phyloP scores from a whole-genome alignment of 1,140 invertebrate species.

The Zelostemma sp. region DNA sequence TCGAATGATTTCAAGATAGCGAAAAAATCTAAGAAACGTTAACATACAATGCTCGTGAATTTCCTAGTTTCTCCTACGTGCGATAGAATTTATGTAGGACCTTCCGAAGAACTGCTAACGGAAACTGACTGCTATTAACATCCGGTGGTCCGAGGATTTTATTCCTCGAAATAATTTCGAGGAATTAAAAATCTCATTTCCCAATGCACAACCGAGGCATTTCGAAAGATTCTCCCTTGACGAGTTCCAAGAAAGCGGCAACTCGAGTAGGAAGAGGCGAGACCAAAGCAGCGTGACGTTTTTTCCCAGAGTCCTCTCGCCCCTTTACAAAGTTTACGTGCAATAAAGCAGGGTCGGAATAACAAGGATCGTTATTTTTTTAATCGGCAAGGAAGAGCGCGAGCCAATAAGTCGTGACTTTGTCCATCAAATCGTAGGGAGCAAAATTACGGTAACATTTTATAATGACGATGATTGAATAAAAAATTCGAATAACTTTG shows the following conservation, averaged over 20 bases:
- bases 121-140: conserved; percentile 48
- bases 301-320: conserved; percentile 18
- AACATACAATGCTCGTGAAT: conserved; percentile 49
- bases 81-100: conserved; percentile 45
- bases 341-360: conserved; percentile 17
- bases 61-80: conserved; percentile 44
- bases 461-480: too few species aligned
- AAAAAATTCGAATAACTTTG: too few species aligned
- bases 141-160: conserved; percentile 39
- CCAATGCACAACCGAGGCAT: not conserved
- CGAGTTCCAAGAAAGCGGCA: conserved; percentile 7
- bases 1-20: conserved; percentile 32
- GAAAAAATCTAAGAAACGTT: conserved; percentile 34
- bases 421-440: conserved; percentile 16
- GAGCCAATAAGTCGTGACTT: conserved; percentile 31
- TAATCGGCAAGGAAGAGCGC: conserved; percentile 23
- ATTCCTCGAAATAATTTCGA: conserved; percentile 3
- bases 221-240: not conserved
- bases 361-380: conserved; percentile 16
- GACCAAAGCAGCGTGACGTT: conserved; percentile 1
- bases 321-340: conserved; percentile 14
- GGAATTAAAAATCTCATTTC: not conserved
- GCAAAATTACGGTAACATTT: not conserved
- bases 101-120: conserved; percentile 23
- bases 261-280: conserved; percentile 5